These are phyloP conservation scores for Ptychoptera albimana DNA, from an alignment of 2,888 invertebrate genomes.

Conservation along the genomic window DNA sequence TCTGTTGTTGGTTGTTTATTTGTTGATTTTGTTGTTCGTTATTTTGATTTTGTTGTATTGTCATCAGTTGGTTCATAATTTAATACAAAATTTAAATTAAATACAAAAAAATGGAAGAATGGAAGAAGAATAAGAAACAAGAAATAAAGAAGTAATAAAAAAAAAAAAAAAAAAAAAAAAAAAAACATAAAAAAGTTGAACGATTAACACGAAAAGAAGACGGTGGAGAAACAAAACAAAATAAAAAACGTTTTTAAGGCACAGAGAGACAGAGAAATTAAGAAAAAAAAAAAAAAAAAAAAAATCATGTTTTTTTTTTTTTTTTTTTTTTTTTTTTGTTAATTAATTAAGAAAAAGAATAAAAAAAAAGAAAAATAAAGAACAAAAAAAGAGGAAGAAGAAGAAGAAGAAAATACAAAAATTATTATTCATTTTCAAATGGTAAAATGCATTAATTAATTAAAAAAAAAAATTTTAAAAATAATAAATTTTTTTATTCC, in stretches of 20 bases:
- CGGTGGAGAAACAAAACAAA: not conserved
- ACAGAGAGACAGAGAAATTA: constrained; percentile 25
- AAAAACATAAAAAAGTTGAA: constrained; percentile 6
- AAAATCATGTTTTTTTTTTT: constrained; percentile 20
- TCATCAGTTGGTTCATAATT: not conserved
- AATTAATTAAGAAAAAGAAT: too few species aligned
- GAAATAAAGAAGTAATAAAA: not conserved
- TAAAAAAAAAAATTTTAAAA: too few species aligned
- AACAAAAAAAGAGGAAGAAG: not conserved
- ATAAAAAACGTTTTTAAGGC: constrained; percentile 11
- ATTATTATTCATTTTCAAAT: not conserved
- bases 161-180: constrained; percentile 7
- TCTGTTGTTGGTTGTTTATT: constrained; percentile 36
- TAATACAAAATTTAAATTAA: not conserved
- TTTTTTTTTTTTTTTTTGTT: too few species aligned
- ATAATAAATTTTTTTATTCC: too few species aligned
- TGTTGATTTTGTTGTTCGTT: not conserved
- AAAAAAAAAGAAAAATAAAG: not conserved
- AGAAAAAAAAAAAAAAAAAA: constrained; percentile 22
- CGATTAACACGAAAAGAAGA: not conserved
- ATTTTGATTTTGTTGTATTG: not conserved
- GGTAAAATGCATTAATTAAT: not conserved
- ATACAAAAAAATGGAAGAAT: not conserved
- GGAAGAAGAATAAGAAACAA: not conserved
- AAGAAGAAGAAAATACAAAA: not conserved